Evolutionary conservation across 2,797 vertebrate genomes (phyloP).

Genomic region (Leptoclinus maculatus): DNA sequence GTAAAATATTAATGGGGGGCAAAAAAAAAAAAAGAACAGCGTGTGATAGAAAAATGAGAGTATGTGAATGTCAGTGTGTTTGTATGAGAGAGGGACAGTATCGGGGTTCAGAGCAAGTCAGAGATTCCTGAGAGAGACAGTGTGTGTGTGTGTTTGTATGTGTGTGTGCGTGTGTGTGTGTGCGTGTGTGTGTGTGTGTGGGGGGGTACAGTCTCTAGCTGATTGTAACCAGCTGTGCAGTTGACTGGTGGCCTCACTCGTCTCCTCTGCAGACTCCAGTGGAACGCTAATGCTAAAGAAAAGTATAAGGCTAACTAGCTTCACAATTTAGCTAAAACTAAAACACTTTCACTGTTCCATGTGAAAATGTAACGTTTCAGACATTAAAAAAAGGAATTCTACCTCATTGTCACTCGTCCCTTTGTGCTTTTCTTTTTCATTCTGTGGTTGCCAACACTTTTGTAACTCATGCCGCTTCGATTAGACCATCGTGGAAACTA

Average conservation of each 20-base stretch:
- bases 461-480: no score
- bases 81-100: slow-evolving; percentile 15
- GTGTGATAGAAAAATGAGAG: slow-evolving; percentile 41
- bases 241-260: slow-evolving; percentile 66
- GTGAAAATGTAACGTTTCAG: no score
- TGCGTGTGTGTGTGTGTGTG: slow-evolving; percentile 20
- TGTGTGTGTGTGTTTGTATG: slow-evolving; percentile 8
- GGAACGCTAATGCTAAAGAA: not conserved
- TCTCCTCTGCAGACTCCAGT: slow-evolving; percentile 56
- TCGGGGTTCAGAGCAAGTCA: slow-evolving; percentile 11
- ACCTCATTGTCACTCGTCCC: no score
- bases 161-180: slow-evolving; percentile 35
- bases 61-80: slow-evolving; percentile 27
- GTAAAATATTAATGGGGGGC: not conserved
- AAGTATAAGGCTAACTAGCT: not conserved
- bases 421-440: no score
- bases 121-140: slow-evolving; percentile 13
- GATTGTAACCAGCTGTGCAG: slow-evolving; percentile 85
- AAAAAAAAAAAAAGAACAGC: not conserved
- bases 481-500: no score
- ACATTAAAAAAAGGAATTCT: no score
- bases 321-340: not conserved
- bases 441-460: no score
- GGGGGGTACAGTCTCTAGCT: slow-evolving; percentile 37
- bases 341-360: no score